These are phyloP conservation scores for Dipodomys spectabilis DNA, from an alignment of 2,113 vertebrate genomes.

Conservation along the genomic window DNA sequence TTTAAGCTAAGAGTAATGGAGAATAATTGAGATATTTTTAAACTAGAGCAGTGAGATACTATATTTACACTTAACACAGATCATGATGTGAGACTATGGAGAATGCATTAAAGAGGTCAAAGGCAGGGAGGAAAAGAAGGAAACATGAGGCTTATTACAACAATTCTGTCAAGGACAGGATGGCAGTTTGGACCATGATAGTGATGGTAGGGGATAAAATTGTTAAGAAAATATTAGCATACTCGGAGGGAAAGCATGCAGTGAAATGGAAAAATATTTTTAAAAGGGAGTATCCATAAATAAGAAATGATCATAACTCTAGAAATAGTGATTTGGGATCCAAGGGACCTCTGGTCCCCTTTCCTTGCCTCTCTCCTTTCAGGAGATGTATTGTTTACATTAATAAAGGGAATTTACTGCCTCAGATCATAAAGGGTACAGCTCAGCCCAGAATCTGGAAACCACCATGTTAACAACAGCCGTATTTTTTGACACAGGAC, in stretches of 20 bases:
- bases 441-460: neutral
- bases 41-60: neutral
- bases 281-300: neutral
- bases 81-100: neutral
- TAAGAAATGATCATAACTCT: neutral
- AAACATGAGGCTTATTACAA: neutral
- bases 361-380: conserved; percentile 20
- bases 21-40: neutral
- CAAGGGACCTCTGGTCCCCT: neutral
- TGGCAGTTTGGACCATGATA: neutral
- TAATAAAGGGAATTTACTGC: conserved; percentile 55
- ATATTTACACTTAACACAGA: neutral
- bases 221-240: neutral
- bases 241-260: neutral
- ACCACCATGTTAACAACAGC: neutral
- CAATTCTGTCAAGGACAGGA: neutral
- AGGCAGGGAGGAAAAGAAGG: neutral
- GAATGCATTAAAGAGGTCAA: neutral
- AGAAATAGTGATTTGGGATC: neutral
- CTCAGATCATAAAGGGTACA: conserved; percentile 2
- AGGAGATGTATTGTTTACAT: conserved; percentile 13
- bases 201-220: neutral
- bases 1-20: neutral
- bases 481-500: conserved; percentile 33
- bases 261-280: neutral